Conservation (phyloP, 2,888 invertebrate species). For the Odontocolon sp. region DNA sequence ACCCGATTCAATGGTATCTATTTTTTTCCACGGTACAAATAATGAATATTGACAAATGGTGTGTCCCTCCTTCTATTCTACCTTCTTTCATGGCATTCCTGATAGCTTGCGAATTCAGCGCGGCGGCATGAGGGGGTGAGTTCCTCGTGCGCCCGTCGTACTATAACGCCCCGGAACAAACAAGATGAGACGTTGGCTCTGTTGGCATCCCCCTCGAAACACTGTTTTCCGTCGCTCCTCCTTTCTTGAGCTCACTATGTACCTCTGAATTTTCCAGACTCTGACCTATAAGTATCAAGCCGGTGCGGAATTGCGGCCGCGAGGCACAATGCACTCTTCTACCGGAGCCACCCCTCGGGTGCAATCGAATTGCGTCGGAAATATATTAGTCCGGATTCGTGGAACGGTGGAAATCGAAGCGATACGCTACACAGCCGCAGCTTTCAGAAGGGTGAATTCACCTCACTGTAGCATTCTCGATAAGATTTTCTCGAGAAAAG, state of each 20-base stretch:
- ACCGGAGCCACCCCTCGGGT: constrained; percentile 54
- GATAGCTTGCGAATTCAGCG: constrained; percentile 7
- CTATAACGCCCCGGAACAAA: constrained; percentile 68
- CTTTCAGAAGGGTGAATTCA: neutral
- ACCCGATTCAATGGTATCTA: neutral
- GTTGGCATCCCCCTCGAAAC: constrained; percentile 20
- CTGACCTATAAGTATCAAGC: neutral
- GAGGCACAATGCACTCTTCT: constrained; percentile 68
- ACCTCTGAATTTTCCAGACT: neutral
- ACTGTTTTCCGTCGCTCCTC: constrained; percentile 37
- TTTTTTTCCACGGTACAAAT: constrained; percentile 62
- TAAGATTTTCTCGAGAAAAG: constrained; percentile 70
- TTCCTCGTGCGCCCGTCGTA: constrained; percentile 65
- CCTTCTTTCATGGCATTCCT: constrained; percentile 1
- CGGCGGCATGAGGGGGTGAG: constrained; percentile 3
- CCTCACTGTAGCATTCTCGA: constrained; percentile 56
- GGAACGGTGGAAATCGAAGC: constrained; percentile 69
- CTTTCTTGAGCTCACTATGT: constrained; percentile 60
- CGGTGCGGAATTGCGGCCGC: constrained; percentile 59
- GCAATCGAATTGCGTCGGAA: constrained; percentile 73
- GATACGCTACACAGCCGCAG: constrained; percentile 57
- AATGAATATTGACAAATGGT: constrained; percentile 74
- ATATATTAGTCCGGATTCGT: constrained; percentile 74
- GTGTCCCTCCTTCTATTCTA: constrained; percentile 17
- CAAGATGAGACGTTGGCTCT: constrained; percentile 68